Evolutionary conservation across 2,797 vertebrate species (phyloP), one percentile per base, ranked within the genome.

Genomic region (Xerus rutilus): DNA sequence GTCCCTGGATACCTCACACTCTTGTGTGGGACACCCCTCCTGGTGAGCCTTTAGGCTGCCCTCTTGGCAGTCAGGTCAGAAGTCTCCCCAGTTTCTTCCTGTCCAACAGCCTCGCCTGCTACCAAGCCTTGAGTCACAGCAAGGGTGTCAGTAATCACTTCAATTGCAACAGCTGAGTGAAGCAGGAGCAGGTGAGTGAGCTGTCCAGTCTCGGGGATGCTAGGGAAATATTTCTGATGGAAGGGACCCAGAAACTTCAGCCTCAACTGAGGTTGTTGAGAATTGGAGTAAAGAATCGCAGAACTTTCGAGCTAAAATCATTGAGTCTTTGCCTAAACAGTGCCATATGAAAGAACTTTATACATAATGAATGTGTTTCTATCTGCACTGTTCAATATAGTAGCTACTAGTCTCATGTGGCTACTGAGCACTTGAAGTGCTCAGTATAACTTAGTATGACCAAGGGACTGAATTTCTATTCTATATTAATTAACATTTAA

Each of bases 11-110:
- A n/a, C 47, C 67, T 73, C 30, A 1, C 1, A 15, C 35, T 92
- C 62, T 39, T 77, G 62, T 30, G 10, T 65, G 64, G 52, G 64
- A 82, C 74, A 45, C 78, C 88, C 83, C 73, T 78, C 81, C 62
- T 13, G 10, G 32, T 57, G 6, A 54, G 90, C 78, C 82, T 91
- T 90, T 49, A 45, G 65, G 90, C 59, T 92, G 93, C 87, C 89
- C 64, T 78, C 59, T 96, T 6, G 0, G 74, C 32, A 25, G n/a
- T 54, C 54, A 43, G 52, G 81, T 87, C 91, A 57, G 88, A 91
- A 54, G n/a, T 90, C 82, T 94, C 83, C 64, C 43, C 12, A 14
- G 62, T 94, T 64, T 93, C 86, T 95, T 88, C 85, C 92, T 47
- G 85, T 52, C 43, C 49, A 76, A 92, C 70, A 91, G 74, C 67